Base-by-base conservation (phyloP, 1,140 invertebrate species). In the Lasaia peninsularis region DNA sequence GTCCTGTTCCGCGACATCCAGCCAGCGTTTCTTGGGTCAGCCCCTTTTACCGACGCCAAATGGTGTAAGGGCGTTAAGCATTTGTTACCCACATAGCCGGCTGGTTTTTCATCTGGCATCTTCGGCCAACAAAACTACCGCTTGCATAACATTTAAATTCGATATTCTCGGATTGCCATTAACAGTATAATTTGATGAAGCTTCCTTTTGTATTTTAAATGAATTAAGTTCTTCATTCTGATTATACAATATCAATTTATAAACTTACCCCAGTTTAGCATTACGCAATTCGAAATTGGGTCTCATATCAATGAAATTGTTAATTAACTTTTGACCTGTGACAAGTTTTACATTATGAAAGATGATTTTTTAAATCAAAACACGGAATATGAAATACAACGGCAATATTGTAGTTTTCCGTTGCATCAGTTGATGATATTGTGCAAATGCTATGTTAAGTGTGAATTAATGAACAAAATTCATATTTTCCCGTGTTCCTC, bases 131-230 rank as follows among this genome's bases (percentile, higher is more conserved):
- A n/a, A n/a, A n/a, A n/a, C n/a, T 6, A 16, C 35, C 14, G 35
- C 14, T 40, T 55, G 7, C 31, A 49, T 49, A 56, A 48, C n/a
- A n/a, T n/a, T 7, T 31, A 12, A 21, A 51, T 51, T 51, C n/a
- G n/a, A n/a, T 51, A 31, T 28, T 6, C 24, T 28, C 24, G 5
- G 8, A 31, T 32, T 12, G 6, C 10, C 21, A 50, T 50, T 10
- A 6, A 14, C 24, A 11, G 18, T 51, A 24, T 28, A 28, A 18
- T 12, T 12, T 50, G 18, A n/a, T 24, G 10, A n/a, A 50, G 21
- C 12, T 51, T 32, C 24, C 11, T 51, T 16, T 14, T 28, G 24
- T 51, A 3, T 21, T 51, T 44, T 44, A 44, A 44, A 44, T 40
- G 8, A 7, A 28, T 28, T 28, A 7, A 40, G 37, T 40, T 40